phyloP scores from a whole-genome alignment of 2,113 vertebrate species.

The Tragelaphus buxtoni region DNA sequence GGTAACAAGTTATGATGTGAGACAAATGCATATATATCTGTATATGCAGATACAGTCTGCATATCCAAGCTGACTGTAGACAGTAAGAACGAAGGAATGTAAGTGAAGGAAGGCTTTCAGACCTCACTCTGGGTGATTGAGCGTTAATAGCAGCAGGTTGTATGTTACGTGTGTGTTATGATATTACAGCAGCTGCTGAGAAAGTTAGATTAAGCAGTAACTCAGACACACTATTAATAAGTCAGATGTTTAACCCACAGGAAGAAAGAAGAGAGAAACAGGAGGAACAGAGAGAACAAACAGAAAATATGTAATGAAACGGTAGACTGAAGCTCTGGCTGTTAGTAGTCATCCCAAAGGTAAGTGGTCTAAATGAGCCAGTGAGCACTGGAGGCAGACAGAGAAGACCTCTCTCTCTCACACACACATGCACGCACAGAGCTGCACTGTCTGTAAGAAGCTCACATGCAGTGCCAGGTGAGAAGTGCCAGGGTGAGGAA shows the following conservation, averaged over 20 bases:
- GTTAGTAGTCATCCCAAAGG: neutral
- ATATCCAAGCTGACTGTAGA: neutral
- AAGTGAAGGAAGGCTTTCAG: neutral
- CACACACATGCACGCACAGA: neutral
- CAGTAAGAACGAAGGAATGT: neutral
- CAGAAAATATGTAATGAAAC: neutral
- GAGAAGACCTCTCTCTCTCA: neutral
- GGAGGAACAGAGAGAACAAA: neutral
- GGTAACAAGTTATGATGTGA: neutral
- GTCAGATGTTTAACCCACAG: neutral
- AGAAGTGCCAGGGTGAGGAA: neutral
- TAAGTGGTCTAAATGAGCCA: neutral
- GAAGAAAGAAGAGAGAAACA: neutral
- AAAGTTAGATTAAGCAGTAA: neutral
- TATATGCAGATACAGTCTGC: accelerated
- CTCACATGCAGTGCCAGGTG: neutral
- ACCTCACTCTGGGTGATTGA: neutral
- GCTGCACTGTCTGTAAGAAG: neutral
- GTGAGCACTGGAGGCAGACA: neutral
- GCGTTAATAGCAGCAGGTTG: neutral
- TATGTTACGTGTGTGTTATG: neutral
- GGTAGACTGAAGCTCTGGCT: neutral
- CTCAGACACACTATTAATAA: neutral
- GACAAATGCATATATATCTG: neutral
- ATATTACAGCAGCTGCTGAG: neutral